These are phyloP conservation scores for Clistopyga incitator DNA, from an alignment of 2,888 invertebrate genomes.

Conservation along the genomic window DNA sequence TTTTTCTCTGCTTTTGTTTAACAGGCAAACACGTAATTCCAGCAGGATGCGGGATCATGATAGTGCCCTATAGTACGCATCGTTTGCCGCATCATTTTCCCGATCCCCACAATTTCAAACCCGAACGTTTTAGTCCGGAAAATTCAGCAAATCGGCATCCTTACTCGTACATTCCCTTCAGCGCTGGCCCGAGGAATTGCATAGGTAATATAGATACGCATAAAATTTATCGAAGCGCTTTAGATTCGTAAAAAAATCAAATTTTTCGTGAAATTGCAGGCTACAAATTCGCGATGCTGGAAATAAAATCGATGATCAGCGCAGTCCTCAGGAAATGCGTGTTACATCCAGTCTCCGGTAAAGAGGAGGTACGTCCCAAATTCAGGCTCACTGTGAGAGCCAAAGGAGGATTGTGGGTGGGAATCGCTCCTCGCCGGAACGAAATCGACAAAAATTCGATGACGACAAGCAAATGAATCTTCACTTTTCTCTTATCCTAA, in stretches of 20 bases:
- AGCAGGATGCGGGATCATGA: conserved; percentile 85
- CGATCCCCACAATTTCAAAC: conserved; percentile 86
- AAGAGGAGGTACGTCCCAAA: conserved; percentile 84
- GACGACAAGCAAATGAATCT: neutral
- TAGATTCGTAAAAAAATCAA: neutral
- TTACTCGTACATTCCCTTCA: conserved; percentile 87
- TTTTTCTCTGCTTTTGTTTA: conserved; percentile 63
- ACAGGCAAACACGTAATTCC: conserved; percentile 85
- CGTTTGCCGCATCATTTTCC: conserved; percentile 86
- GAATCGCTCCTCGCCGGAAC: conserved; percentile 82
- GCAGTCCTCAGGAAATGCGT: conserved; percentile 86
- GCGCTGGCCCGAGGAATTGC: conserved; percentile 87
- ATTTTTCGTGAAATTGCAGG: conserved; percentile 84
- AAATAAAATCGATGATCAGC: conserved; percentile 87
- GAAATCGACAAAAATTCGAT: neutral
- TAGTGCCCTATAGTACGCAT: conserved; percentile 86
- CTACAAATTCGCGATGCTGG: conserved; percentile 89
- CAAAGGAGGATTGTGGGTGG: conserved; percentile 86
- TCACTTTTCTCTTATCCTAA: neutral
- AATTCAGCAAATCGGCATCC: conserved; percentile 85
- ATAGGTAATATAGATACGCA: conserved; percentile 80
- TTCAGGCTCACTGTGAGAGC: conserved; percentile 86
- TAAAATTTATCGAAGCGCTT: neutral
- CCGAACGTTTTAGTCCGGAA: conserved; percentile 86
- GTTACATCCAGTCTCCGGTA: conserved; percentile 84